Conservation (phyloP, 1,140 invertebrate genomes). For the Euwallacea fornicatus region DNA sequence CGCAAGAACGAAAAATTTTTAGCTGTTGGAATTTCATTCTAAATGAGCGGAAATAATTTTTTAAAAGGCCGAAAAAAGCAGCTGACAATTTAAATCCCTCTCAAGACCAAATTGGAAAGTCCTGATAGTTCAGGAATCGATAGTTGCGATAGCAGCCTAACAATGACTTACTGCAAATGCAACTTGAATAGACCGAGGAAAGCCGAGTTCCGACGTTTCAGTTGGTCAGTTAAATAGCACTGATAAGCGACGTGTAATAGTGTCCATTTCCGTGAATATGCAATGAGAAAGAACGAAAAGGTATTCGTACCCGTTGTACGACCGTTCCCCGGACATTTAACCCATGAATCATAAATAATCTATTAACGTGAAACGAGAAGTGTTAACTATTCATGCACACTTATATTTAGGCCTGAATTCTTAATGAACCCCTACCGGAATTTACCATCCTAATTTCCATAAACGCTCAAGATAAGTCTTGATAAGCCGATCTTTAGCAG, state of each 20-base stretch:
- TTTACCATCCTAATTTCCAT: conserved; percentile 20
- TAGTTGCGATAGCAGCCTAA: not conserved
- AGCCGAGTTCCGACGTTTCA: not conserved
- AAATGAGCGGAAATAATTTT: too few species aligned
- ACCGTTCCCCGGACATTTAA: too few species aligned
- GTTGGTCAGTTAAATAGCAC: not conserved
- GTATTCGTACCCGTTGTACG: too few species aligned
- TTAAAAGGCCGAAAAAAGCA: too few species aligned
- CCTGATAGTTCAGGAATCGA: too few species aligned
- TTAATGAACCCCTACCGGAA: conserved; percentile 7
- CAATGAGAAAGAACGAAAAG: too few species aligned
- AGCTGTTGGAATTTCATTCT: too few species aligned
- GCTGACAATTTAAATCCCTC: too few species aligned
- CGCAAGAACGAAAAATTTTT: too few species aligned
- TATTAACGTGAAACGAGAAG: not conserved
- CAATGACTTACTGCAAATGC: conserved; percentile 3
- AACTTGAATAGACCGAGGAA: not conserved
- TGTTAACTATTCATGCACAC: conserved; percentile 3
- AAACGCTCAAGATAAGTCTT: conserved; percentile 20
- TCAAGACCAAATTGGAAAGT: too few species aligned
- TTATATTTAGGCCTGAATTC: conserved; percentile 10
- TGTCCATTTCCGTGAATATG: too few species aligned
- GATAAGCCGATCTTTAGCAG: conserved; percentile 21
- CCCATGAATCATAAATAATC: too few species aligned
- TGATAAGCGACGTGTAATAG: not conserved